phyloP scores from a whole-genome alignment of 2,113 vertebrate species.

The Apodemus sylvaticus region DNA sequence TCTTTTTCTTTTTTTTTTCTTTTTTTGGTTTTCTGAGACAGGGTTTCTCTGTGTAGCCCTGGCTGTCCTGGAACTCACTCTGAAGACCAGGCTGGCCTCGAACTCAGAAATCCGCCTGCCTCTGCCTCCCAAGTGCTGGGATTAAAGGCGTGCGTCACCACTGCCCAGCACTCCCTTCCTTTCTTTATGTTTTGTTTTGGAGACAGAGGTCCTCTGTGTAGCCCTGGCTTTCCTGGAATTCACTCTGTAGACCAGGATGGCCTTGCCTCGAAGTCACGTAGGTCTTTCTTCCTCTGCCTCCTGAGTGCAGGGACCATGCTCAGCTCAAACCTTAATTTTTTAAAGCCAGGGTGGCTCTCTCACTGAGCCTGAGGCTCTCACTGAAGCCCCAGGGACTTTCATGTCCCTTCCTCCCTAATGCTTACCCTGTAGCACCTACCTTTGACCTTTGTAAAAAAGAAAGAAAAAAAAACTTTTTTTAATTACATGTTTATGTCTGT shows the following conservation, averaged over 20 bases:
- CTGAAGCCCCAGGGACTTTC: not conserved
- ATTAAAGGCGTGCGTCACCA: too few relatives aligned
- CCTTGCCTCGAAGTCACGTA: not conserved
- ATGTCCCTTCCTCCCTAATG: not conserved
- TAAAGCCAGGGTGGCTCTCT: not conserved
- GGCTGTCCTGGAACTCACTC: too few relatives aligned
- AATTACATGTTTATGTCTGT: not conserved
- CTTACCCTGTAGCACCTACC: not conserved
- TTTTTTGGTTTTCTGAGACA: not conserved
- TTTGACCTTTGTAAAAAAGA: too few relatives aligned
- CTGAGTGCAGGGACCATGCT: not conserved
- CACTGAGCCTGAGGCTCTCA: not conserved
- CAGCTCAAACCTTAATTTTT: not conserved
- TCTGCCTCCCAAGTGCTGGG: too few relatives aligned
- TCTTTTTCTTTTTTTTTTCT: too few relatives aligned
- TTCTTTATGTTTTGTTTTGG: too few relatives aligned
- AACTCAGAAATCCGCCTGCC: too few relatives aligned
- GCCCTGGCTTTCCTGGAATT: not conserved
- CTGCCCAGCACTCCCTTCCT: too few relatives aligned
- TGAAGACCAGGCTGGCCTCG: too few relatives aligned
- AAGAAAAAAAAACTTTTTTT: too few relatives aligned
- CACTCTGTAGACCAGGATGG: not conserved
- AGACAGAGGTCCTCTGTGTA: too few relatives aligned
- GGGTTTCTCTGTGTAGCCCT: too few relatives aligned
- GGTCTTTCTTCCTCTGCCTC: not conserved